Percentiles rank a stretch among this genome's conserved stretches.
These are phyloP conservation scores for Heterohyrax brucei DNA, from an alignment of 2,797 vertebrate genomes.

Conservation along the genomic window DNA sequence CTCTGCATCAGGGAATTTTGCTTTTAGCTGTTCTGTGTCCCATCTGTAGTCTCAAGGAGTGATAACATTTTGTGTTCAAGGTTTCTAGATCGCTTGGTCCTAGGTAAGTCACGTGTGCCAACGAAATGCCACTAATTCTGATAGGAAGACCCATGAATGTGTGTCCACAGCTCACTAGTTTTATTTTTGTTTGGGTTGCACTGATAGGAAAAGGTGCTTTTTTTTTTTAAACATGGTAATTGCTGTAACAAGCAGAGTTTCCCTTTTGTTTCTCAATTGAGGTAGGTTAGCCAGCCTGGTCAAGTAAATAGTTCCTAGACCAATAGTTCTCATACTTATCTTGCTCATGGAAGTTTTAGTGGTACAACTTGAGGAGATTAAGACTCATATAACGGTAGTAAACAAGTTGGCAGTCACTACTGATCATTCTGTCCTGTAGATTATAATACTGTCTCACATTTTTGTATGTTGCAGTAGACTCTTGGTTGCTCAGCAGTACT, in stretches of 20 bases:
- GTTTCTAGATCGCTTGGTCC: background rate
- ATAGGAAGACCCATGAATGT: background rate
- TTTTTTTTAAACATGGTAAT: background rate
- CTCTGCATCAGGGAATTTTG: background rate
- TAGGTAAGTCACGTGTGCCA: background rate
- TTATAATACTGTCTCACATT: background rate
- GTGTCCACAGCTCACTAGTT: background rate
- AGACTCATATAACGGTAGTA: slow-evolving; percentile 9
- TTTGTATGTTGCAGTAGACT: background rate
- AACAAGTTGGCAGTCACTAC: slow-evolving; percentile 31
- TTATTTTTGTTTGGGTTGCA: slow-evolving; percentile 43
- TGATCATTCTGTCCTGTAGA: slow-evolving; percentile 19
- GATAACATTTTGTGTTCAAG: background rate
- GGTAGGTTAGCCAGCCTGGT: background rate
- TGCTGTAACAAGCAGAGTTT: background rate
- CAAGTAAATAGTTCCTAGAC: slow-evolving; percentile 2
- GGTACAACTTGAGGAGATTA: slow-evolving; percentile 6
- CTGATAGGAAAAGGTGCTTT: slow-evolving; percentile 7
- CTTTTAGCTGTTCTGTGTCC: background rate
- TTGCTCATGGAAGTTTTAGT: slow-evolving; percentile 23
- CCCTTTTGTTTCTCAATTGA: slow-evolving; percentile 53
- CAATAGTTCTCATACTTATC: background rate
- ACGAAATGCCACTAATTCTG: background rate
- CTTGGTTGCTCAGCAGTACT: background rate
- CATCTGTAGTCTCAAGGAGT: background rate